Percentiles rank a stretch among this genome's conserved stretches.
These are phyloP conservation scores for Chrysolina americana DNA, from an alignment of 2,888 invertebrate genomes.

Conservation along the genomic window DNA sequence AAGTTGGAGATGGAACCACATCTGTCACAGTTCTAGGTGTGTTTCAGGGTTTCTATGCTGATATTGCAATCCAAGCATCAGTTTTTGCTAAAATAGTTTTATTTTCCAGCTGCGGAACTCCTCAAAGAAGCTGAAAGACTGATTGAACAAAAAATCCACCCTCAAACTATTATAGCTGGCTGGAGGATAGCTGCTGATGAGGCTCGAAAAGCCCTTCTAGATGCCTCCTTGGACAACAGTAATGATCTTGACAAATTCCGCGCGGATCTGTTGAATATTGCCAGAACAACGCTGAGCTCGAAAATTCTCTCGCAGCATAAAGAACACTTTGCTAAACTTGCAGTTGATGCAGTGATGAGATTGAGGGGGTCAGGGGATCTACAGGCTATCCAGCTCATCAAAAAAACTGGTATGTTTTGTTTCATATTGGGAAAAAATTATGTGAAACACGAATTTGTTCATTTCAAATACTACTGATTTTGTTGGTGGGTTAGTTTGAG, in stretches of 20 bases:
- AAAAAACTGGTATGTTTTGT: conserved; percentile 80
- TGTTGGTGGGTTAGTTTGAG: too few species aligned
- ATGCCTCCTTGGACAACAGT: conserved; percentile 87
- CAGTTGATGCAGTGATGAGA: conserved; percentile 95
- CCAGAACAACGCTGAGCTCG: conserved; percentile 96
- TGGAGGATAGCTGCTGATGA: conserved; percentile 92
- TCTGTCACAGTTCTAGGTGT: conserved; percentile 93
- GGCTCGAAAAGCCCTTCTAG: conserved; percentile 86
- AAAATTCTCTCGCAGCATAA: conserved; percentile 98
- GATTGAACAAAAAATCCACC: conserved; percentile 94
- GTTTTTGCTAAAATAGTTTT: not conserved
- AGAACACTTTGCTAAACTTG: conserved; percentile 94
- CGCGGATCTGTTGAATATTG: conserved; percentile 95
- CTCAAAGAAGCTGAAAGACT: conserved; percentile 96
- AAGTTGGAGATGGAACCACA: conserved; percentile 99
- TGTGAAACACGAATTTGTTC: too few species aligned
- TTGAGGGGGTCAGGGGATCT: conserved; percentile 96
- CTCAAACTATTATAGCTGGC: conserved; percentile 97
- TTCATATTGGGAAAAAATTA: too few species aligned
- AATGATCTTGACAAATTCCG: conserved; percentile 83
- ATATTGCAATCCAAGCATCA: not conserved
- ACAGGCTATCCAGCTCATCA: conserved; percentile 74
- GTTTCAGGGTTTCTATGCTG: not conserved
- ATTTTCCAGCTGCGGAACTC: conserved; percentile 85
- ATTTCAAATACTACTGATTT: too few species aligned